A percentile compares a stretch with the other conserved stretches of the same genome.
Conservation (phyloP, 2,797 vertebrate species). For the Gallinago stenura region DNA sequence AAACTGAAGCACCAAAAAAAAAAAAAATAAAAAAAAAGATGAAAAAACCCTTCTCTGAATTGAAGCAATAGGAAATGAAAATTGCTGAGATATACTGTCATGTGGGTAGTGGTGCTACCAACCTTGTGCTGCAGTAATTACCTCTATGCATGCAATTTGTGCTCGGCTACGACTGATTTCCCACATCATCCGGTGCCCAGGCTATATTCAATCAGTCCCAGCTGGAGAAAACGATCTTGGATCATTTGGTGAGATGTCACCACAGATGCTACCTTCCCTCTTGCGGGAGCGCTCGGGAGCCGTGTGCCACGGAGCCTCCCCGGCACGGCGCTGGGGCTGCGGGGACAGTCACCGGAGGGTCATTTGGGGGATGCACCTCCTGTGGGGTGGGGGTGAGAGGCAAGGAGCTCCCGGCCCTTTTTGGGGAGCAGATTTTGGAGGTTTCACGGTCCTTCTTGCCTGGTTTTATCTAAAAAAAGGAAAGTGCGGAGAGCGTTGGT, state of each 20-base stretch:
- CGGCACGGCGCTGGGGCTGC: background rate
- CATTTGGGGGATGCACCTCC: accelerated
- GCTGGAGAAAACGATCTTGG: slow-evolving; percentile 48
- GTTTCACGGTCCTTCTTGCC: background rate
- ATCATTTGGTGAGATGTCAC: slow-evolving; percentile 53
- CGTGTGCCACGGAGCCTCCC: background rate
- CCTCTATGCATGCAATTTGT: slow-evolving; percentile 65
- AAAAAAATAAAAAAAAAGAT: background rate
- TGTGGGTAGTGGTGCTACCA: slow-evolving; percentile 63
- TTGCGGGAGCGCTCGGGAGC: background rate
- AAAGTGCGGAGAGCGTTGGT: accelerated
- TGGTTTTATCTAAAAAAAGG: background rate
- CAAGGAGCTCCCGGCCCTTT: background rate
- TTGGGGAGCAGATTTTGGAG: background rate
- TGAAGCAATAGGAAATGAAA: slow-evolving; percentile 70
- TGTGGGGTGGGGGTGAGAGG: background rate
- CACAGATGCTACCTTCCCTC: slow-evolving; percentile 22
- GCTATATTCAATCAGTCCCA: slow-evolving; percentile 58
- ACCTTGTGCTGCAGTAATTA: slow-evolving; percentile 63
- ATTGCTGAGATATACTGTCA: slow-evolving; percentile 53
- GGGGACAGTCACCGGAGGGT: background rate
- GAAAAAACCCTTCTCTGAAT: background rate
- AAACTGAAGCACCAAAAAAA: slow-evolving; percentile 4
- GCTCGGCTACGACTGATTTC: slow-evolving; percentile 54
- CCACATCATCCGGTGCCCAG: slow-evolving; percentile 48